Conservation (phyloP, 2,888 invertebrate genomes). For the Sinohyriopsis cumingii region DNA sequence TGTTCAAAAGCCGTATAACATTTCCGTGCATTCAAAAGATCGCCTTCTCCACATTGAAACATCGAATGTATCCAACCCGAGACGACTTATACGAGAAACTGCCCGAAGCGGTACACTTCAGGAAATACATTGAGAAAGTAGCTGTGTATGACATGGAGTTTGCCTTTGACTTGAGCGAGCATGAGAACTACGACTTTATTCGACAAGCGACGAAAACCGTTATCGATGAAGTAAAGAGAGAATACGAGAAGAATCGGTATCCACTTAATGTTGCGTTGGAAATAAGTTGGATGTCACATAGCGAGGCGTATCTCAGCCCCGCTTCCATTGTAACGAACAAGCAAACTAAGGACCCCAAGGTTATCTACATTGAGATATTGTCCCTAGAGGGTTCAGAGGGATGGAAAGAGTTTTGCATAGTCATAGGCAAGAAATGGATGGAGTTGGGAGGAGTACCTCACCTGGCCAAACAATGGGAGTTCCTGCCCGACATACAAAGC, state of each 20-base stretch:
- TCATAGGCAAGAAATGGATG: slow-evolving; percentile 11
- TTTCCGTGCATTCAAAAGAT: too few species aligned
- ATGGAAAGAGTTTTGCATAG: slow-evolving; percentile 12
- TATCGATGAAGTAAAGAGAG: slow-evolving; percentile 8
- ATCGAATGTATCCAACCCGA: slow-evolving; percentile 1
- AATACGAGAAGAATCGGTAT: slow-evolving; percentile 4
- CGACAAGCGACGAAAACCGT: slow-evolving; percentile 9
- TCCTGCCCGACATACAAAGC: slow-evolving; percentile 5
- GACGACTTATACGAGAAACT: slow-evolving; percentile 7
- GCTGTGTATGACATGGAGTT: slow-evolving; percentile 12
- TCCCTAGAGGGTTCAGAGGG: slow-evolving; percentile 3
- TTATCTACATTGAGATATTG: slow-evolving; percentile 10
- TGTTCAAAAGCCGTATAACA: too few species aligned
- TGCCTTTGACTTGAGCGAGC: slow-evolving; percentile 9
- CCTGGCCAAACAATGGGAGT: slow-evolving; percentile 15
- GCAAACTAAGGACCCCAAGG: slow-evolving; percentile 5
- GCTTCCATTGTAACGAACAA: slow-evolving; percentile 5
- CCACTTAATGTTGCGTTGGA: slow-evolving; percentile 10
- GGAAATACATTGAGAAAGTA: slow-evolving; percentile 5
- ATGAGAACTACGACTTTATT: slow-evolving; percentile 6
- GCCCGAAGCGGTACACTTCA: slow-evolving; percentile 15
- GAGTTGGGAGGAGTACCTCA: slow-evolving; percentile 9
- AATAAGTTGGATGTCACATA: slow-evolving; percentile 14
- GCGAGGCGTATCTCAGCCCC: slow-evolving; percentile 6
- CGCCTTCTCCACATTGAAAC: slow-evolving; percentile 3